These are phyloP conservation scores for Nephotettix cincticeps DNA, from an alignment of 1,140 invertebrate species.

Conservation along the genomic window DNA sequence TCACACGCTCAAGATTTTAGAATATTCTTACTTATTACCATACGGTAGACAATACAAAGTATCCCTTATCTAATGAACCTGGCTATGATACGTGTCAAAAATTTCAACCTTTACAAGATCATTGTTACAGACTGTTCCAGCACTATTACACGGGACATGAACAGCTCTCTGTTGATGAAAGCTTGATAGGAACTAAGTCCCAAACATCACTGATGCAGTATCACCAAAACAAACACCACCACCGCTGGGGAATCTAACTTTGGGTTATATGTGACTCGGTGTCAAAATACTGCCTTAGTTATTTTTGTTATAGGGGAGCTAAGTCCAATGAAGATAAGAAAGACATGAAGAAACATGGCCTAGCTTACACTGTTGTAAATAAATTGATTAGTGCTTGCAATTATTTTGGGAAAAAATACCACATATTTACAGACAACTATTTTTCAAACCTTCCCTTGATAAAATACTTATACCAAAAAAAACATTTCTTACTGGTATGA, in stretches of 20 bases:
- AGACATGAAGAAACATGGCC: conserved; percentile 38
- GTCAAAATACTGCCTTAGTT: conserved; percentile 39
- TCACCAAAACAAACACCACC: not conserved
- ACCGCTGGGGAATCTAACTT: conserved; percentile 38
- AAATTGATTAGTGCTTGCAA: conserved; percentile 40
- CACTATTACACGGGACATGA: not conserved
- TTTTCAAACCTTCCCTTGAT: conserved; percentile 4
- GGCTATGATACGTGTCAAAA: not conserved
- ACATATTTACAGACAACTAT: conserved; percentile 37
- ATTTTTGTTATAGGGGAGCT: conserved; percentile 36
- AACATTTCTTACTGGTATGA: conserved; percentile 6
- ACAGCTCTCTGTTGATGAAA: conserved; percentile 4
- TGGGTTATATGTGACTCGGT: conserved; percentile 39
- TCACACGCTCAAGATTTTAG: not conserved
- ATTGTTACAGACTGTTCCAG: not conserved
- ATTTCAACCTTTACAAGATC: not conserved
- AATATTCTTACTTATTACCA: not conserved
- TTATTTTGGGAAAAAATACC: conserved; percentile 41
- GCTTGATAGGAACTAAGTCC: not conserved
- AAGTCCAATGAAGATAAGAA: no score
- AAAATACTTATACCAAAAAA: not conserved
- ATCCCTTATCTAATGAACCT: not conserved
- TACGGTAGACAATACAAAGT: not conserved
- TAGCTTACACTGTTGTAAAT: conserved; percentile 37
- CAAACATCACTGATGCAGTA: not conserved